These are phyloP conservation scores for Stratiomys singularior DNA, from an alignment of 2,888 invertebrate species.

Conservation along the genomic window DNA sequence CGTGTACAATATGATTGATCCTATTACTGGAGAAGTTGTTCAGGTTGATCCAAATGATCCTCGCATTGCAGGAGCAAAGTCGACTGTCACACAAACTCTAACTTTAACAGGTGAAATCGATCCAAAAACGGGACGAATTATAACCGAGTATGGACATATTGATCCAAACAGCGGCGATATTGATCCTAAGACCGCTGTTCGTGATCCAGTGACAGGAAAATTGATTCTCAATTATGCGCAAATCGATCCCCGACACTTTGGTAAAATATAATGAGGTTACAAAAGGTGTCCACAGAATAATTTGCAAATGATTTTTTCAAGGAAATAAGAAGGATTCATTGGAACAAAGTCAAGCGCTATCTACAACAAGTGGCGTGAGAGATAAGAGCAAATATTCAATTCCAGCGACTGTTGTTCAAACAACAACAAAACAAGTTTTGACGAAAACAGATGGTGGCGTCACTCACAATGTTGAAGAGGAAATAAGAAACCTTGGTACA, in stretches of 20 bases:
- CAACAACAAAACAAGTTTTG: constrained; percentile 89
- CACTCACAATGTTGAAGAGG: constrained; percentile 88
- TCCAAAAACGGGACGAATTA: constrained; percentile 77
- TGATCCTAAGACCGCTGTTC: constrained; percentile 75
- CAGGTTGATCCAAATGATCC: constrained; percentile 82
- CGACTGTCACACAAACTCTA: constrained; percentile 79
- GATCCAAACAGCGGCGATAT: constrained; percentile 81
- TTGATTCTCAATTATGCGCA: constrained; percentile 79
- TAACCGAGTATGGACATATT: constrained; percentile 81
- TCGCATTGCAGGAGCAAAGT: constrained; percentile 76
- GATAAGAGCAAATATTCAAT: constrained; percentile 69
- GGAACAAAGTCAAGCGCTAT: constrained; percentile 63
- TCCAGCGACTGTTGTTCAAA: constrained; percentile 87
- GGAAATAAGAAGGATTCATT: constrained; percentile 68
- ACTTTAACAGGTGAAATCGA: constrained; percentile 80
- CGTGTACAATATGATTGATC: constrained; percentile 79
- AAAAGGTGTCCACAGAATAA: constrained; percentile 70
- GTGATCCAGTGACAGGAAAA: constrained; percentile 78
- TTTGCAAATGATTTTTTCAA: constrained; percentile 67
- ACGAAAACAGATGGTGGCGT: constrained; percentile 87
- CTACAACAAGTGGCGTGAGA: constrained; percentile 55
- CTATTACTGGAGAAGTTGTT: constrained; percentile 78
- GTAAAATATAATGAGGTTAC: constrained; percentile 70
- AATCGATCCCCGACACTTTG: constrained; percentile 80
- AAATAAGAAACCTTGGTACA: constrained; percentile 87